phyloP scores from a whole-genome alignment of 2,888 invertebrate species.

The Gymnocheta viridis region DNA sequence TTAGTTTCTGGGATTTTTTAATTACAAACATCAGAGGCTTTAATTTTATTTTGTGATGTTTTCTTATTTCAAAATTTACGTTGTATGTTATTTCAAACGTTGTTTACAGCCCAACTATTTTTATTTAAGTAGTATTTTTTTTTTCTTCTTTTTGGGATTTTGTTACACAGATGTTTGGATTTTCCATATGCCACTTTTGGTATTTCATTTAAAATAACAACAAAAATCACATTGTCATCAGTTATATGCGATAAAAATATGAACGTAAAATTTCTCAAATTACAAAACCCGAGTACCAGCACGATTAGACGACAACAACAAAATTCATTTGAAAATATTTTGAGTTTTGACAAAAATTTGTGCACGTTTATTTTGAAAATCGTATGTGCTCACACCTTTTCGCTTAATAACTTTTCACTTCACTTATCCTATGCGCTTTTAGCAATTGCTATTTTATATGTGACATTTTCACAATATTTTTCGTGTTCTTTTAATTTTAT shows the following conservation, averaged over 20 bases:
- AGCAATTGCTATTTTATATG: neutral
- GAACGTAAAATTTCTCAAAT: conserved; percentile 35
- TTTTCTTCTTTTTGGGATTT: conserved; percentile 22
- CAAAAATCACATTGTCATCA: conserved; percentile 39
- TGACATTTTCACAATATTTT: conserved; percentile 30
- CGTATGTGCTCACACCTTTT: neutral
- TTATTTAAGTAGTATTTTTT: conserved; percentile 4
- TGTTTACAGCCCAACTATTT: conserved; percentile 26
- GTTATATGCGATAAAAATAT: conserved; percentile 10
- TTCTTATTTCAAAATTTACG: conserved; percentile 15
- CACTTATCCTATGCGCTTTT: conserved; percentile 27
- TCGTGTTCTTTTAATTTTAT: neutral
- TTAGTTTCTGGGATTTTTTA: conserved; percentile 26
- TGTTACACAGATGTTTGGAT: conserved; percentile 62
- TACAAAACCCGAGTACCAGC: neutral
- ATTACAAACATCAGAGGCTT: neutral
- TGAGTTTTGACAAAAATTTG: neutral
- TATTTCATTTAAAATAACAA: conserved; percentile 37
- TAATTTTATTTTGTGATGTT: neutral
- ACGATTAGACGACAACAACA: conserved; percentile 4
- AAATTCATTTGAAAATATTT: conserved; percentile 3
- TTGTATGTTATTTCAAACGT: conserved; percentile 16
- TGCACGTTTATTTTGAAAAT: conserved; percentile 5
- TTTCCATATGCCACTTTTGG: conserved; percentile 48
- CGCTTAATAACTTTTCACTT: conserved; percentile 6